Evolutionary conservation across 2,888 invertebrate species (phyloP), one percentile per base, ranked within the genome.

Genomic region (Oscheius sp.): DNA sequence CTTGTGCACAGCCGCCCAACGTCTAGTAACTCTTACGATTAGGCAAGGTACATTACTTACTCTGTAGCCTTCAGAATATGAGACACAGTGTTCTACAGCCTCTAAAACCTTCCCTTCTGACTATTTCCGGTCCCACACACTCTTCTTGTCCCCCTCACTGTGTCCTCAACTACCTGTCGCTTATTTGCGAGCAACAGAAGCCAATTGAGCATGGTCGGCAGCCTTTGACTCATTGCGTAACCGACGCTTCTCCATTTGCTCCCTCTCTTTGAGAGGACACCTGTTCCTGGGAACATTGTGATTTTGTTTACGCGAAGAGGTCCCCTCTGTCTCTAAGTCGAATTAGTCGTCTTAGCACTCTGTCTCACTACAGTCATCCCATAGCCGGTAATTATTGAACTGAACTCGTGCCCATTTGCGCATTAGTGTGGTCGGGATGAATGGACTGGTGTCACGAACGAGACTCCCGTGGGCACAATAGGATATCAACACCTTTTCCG

Each of bases 191-290:
- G 42, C 42, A 42, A 42, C 42, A 42, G 42, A 48, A 68, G 55
- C 68, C 55, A 68, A 68, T 68, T 53, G 68, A 68, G 68, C 53
- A 53, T n/a, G 29, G 55, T 33, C 68, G 68, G 68, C 55, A 29
- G 3, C 11, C 68, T 68, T 68, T 68, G 68, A 53, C 37, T 53
- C 21, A 37, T 68, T 68, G 55, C 68, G 68, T 53, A 68, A 68
- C 33, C 5, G 35, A 42, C 68, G 53, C 68, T 68, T 60, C 59
- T 32, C 42, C 29, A 5, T 32, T n/a, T 5, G 58, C n/a, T 21
- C n/a, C 11, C 35, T 10, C 13, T 55, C 35, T 60, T 35, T 60
- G 59, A 35, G 59, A 60, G 35, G 59, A 60, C 53, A 53, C 11
- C 53, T 53, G 53, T 53, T 53, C 53, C 29, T 53, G 53, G 53